Evolutionary conservation across 2,113 vertebrate genomes (phyloP).

Genomic region (Rutilus rutilus): DNA sequence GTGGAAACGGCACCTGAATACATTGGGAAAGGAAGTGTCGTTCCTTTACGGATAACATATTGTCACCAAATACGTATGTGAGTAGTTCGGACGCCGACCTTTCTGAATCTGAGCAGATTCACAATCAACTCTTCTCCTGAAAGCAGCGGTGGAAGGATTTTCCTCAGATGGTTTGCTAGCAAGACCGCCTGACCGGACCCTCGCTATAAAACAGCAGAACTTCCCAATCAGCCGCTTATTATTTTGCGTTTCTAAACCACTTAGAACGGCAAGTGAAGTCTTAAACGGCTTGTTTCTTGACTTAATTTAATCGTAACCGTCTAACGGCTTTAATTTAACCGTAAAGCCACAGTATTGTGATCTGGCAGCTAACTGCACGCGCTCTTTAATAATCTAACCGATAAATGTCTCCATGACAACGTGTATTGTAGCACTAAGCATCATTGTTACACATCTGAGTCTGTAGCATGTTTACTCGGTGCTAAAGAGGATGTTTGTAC

Average conservation of each 20-base stretch:
- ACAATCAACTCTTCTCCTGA: not conserved
- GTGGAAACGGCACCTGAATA: slow-evolving; percentile 15
- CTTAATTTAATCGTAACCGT: not conserved
- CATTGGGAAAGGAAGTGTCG: slow-evolving; percentile 57
- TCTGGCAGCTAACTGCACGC: not conserved
- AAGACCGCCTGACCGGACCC: slow-evolving; percentile 1
- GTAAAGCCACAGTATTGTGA: not conserved
- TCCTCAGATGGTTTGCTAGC: slow-evolving; percentile 2
- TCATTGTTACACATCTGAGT: not conserved
- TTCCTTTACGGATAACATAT: not conserved
- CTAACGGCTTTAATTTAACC: not conserved
- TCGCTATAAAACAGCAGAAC: not conserved
- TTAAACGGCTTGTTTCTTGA: not conserved
- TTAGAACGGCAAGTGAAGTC: not conserved
- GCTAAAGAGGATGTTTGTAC: slow-evolving; percentile 22
- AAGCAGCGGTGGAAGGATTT: not conserved
- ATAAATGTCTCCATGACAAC: slow-evolving; percentile 23
- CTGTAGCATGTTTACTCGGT: not conserved
- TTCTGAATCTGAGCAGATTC: not conserved
- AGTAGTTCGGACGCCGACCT: not conserved
- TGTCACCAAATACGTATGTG: not conserved
- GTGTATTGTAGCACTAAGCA: not conserved
- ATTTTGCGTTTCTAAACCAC: not conserved
- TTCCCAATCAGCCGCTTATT: not conserved
- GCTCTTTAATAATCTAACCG: not conserved